Conservation (phyloP, 2,113 vertebrate species). For the Amblyopsis rosae region DNA sequence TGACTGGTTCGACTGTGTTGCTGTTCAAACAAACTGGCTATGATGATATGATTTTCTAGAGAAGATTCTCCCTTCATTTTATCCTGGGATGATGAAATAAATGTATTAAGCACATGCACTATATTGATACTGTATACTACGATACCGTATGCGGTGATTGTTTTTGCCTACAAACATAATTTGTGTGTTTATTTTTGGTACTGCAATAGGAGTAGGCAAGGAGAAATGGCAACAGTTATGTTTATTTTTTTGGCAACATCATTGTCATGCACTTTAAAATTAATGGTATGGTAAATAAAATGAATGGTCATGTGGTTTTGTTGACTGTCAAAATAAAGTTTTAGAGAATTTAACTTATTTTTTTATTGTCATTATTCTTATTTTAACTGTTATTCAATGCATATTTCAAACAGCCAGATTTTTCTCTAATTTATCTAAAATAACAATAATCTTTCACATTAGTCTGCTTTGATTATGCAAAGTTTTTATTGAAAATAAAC, state of each 20-base stretch:
- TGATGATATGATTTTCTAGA: constrained; percentile 32
- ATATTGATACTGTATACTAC: not conserved
- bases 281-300: not conserved
- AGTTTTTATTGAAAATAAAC: constrained; percentile 7
- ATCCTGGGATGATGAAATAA: constrained; percentile 28
- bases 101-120: constrained; percentile 45
- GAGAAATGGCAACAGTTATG: constrained; percentile 19
- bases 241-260: constrained; percentile 16
- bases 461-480: constrained; percentile 2
- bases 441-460: not conserved
- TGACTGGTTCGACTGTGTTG: constrained; percentile 24
- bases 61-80: constrained; percentile 36
- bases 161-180: constrained; percentile 20
- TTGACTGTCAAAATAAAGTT: no score
- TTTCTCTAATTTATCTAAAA: not conserved
- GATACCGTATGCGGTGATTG: constrained; percentile 15
- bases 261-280: constrained; percentile 52
- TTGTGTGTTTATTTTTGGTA: constrained; percentile 17
- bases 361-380: not conserved
- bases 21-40: constrained; percentile 19
- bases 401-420: not conserved
- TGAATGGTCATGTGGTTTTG: not conserved
- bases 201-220: constrained; percentile 8
- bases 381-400: not conserved
- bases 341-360: not conserved